A percentile compares a stretch with the other conserved stretches of the same genome.
Conservation (phyloP, 1,140 invertebrate genomes). For the Drosophila oshimai region DNA sequence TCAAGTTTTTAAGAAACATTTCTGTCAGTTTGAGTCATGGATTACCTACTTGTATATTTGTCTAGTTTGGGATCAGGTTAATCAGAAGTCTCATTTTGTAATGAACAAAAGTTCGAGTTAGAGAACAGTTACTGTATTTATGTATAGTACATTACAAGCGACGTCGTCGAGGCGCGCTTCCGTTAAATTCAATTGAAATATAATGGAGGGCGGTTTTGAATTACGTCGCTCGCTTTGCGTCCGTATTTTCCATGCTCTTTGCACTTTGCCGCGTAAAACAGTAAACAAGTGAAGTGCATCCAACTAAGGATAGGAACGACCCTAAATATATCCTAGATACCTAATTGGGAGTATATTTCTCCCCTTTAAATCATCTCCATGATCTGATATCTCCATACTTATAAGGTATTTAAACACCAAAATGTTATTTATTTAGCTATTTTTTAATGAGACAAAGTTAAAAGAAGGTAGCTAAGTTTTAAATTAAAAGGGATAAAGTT, state of each 20-base stretch:
- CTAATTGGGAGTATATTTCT: too few species aligned
- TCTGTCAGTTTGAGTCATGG: too few species aligned
- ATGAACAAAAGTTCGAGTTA: not conserved
- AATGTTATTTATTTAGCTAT: too few species aligned
- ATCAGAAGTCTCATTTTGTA: not conserved
- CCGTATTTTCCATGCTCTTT: slow-evolving; percentile 18
- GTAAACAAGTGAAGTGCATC: slow-evolving; percentile 20
- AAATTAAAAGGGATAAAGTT: too few species aligned
- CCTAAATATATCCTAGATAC: not conserved
- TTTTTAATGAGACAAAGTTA: too few species aligned
- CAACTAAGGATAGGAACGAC: not conserved
- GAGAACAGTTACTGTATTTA: not conserved
- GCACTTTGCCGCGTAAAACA: not conserved
- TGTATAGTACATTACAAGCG: not conserved
- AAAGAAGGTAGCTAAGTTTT: too few species aligned
- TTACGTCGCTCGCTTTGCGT: slow-evolving; percentile 56
- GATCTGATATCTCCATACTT: too few species aligned
- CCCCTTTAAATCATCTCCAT: not conserved
- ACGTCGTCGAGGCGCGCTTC: slow-evolving; percentile 52
- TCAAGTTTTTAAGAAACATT: too few species aligned
- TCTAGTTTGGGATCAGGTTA: too few species aligned
- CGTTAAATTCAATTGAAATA: slow-evolving; percentile 74
- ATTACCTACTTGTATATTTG: too few species aligned
- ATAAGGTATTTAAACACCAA: too few species aligned
- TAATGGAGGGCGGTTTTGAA: slow-evolving; percentile 72